Evolutionary conservation across 2,888 invertebrate genomes (phyloP), one percentile per base, ranked within the genome.

Genomic region (Fragum fragum): DNA sequence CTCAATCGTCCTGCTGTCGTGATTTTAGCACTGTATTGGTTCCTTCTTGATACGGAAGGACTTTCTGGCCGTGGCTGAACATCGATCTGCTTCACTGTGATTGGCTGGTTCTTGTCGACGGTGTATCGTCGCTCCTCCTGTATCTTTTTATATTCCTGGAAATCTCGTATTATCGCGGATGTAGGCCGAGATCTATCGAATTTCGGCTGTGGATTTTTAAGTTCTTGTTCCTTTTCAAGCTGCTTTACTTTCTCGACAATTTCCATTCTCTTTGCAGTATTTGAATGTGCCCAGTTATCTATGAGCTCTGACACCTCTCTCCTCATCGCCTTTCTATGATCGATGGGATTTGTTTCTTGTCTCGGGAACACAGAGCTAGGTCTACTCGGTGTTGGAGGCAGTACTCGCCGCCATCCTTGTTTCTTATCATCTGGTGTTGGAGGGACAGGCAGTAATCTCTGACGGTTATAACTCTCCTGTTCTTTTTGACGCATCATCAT

Each of bases 141-240:
- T 7, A 53, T 26, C 29, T 73, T 61, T 66, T 78, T 82, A 59
- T 78, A 83, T 42, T 78, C 73, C 18, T 59, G 59, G 53, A 80
- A 80, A 1, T 85, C 82, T 71, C 75, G 71, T 29, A 85, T 32
- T 71, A 85, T 82, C 9, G 76, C 85, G 7, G 85, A 81, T 1
- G 85, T 85, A 1, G 85, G 76, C 18, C 80, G 68, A n/a, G 78
- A 73, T 59, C 55, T 55, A 29, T 82, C 73, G 26, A 82, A 73
- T 1, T 21, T 39, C 11, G 82, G 82, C 1, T 77, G 16, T 6
- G 85, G 80, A 29, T 74, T 75, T 18, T 73, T 70, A 2, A 26
- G 14, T 6, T 73, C 18, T 9, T 69, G 28, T n/a, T 52, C 47
- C 53, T 70, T 77, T n/a, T 83, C 61, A 1, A 72, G 39, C 32